Evolutionary conservation across 2,888 invertebrate genomes (phyloP).

Genomic region (Lacanobia oleracea): DNA sequence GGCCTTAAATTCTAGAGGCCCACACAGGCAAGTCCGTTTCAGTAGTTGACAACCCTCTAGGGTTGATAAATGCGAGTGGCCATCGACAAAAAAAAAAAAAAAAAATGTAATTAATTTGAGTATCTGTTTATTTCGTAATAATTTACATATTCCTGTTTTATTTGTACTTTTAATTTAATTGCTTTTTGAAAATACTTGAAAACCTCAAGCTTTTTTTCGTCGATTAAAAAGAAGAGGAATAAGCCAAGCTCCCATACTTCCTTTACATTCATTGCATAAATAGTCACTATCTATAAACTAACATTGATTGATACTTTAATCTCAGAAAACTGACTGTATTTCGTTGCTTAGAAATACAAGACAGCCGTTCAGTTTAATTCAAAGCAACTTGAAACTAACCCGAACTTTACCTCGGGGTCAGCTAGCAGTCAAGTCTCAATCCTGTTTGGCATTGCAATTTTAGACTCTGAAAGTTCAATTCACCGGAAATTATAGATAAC

Average conservation of each 20-base stretch:
- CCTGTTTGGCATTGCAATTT: background rate
- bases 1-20: too few species aligned
- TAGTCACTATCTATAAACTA: background rate
- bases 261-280: background rate
- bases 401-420: slow-evolving; percentile 2
- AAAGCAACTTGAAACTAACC: background rate
- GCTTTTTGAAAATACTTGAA: too few species aligned
- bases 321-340: background rate
- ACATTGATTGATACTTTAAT: background rate
- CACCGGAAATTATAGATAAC: background rate
- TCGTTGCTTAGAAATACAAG: background rate
- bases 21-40: too few species aligned
- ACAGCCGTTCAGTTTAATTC: background rate
- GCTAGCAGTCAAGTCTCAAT: slow-evolving; percentile 3
- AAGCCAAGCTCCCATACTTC: background rate
- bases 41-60: too few species aligned
- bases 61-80: too few species aligned
- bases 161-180: too few species aligned
- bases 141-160: too few species aligned
- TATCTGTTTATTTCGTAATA: too few species aligned
- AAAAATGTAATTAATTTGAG: too few species aligned
- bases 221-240: too few species aligned
- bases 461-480: background rate
- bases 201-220: too few species aligned
- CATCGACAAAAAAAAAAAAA: too few species aligned